phyloP scores from a whole-genome alignment of 2,797 vertebrate genomes.

The Onychomys leucogaster region DNA sequence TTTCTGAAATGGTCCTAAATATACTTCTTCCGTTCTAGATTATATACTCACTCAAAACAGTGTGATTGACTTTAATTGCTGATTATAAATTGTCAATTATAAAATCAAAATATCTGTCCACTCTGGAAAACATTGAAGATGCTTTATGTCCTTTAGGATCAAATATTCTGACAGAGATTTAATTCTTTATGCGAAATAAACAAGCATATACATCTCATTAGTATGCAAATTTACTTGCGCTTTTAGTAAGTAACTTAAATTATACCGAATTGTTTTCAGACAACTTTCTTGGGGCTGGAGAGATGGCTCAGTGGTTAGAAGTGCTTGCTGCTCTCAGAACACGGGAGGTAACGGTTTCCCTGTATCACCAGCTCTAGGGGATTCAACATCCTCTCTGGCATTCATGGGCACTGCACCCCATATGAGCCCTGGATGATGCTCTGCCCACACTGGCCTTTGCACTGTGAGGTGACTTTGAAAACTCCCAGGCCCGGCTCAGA shows the following conservation, averaged over 20 bases:
- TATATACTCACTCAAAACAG: background rate
- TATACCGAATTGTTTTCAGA: background rate
- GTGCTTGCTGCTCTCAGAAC: background rate
- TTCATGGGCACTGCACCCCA: background rate
- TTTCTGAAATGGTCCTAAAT: background rate
- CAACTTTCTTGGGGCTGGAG: background rate
- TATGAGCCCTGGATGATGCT: background rate
- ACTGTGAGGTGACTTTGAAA: background rate
- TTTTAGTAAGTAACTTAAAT: background rate
- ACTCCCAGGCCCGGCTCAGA: background rate
- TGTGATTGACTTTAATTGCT: background rate
- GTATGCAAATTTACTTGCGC: background rate
- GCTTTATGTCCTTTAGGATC: background rate
- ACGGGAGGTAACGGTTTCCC: background rate
- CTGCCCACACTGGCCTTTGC: background rate
- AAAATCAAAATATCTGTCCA: background rate
- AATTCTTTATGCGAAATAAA: background rate
- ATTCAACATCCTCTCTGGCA: too few species aligned
- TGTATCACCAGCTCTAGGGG: too few species aligned
- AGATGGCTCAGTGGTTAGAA: background rate
- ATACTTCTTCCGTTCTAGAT: background rate
- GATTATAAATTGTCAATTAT: background rate
- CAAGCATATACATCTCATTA: background rate
- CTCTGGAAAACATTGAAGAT: background rate
- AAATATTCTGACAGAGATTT: background rate